Evolutionary conservation across 2,113 vertebrate species (phyloP), one percentile per base, ranked within the genome.

Genomic region (Carlito syrichta): DNA sequence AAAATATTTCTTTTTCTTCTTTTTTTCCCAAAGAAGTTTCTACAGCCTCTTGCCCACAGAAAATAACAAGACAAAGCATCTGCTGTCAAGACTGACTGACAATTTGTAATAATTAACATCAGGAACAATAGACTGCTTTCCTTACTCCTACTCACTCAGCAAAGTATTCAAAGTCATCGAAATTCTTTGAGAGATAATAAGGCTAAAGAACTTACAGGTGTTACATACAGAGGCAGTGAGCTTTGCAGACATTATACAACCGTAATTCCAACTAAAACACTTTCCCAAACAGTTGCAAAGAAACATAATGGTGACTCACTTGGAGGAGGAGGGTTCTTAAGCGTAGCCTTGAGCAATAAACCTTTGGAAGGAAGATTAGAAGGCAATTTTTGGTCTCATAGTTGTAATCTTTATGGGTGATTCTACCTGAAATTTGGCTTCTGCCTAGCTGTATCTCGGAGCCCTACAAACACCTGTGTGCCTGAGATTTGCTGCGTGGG

Each of bases 281-380:
- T 89, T 58, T 97, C 96, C 96, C 23, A 16, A 93, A 79, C 30
- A 88, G 93, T 89, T 60, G 91, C 60, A 19, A 48, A 73, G 38
- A 66, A 97, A 89, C 45, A 63, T 96, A 95, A 95, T 74, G 90
- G 68, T 96, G 95, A 97, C 76, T 97, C 87, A 94, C 78, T 97
- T 95, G 35, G 82, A 91, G 78, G 71, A 74, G 71, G 68, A 94
- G 62, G 40, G 17, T 95, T 87, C 96, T 98, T 91, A 97, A 98
- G 90, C 94, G 74, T 58, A 93, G 89, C 20, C 66, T 94, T 11
- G 0, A 94, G 73, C 81, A 87, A 19, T 68, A 63, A 96, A 71
- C 9, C 91, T 96, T 69, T 32, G 25, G 32, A 77, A 90, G 84
- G 81, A 97, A 98, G 81, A 93, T 71, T 2, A 96, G 77, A 71